Percentiles rank a stretch among this genome's conserved stretches.
Conservation (phyloP, 2,113 vertebrate species). For the Strix uralensis region DNA sequence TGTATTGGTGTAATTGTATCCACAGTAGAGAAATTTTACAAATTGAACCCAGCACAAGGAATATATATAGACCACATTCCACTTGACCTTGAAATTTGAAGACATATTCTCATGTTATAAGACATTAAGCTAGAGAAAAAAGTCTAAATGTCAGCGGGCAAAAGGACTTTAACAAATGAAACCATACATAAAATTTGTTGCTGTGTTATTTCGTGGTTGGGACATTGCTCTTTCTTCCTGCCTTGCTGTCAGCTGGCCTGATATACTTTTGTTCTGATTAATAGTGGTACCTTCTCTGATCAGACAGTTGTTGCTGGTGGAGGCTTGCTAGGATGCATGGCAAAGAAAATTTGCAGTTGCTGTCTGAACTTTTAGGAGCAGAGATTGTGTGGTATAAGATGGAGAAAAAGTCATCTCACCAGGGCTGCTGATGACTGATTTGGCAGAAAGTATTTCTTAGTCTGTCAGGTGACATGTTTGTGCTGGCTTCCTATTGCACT, state of each 20-base stretch:
- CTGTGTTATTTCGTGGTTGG: background rate
- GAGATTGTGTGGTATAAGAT: background rate
- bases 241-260: background rate
- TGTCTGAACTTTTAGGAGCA: background rate
- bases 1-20: background rate
- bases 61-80: fast-evolving
- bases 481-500: background rate
- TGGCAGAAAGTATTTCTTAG: background rate
- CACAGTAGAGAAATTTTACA: background rate
- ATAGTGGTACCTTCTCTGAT: background rate
- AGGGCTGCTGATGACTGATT: background rate
- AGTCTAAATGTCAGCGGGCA: constrained; percentile 8
- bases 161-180: constrained; percentile 4
- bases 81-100: constrained; percentile 44
- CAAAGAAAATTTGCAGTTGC: background rate
- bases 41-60: background rate
- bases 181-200: background rate
- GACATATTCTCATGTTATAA: background rate
- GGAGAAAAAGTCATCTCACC: background rate
- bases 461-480: background rate
- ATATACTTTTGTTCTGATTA: constrained; percentile 8
- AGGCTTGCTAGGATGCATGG: background rate
- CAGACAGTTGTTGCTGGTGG: background rate
- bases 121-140: constrained; percentile 3
- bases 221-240: constrained; percentile 9